phyloP scores from a whole-genome alignment of 1,140 invertebrate genomes.

The Aphidius gifuensis region DNA sequence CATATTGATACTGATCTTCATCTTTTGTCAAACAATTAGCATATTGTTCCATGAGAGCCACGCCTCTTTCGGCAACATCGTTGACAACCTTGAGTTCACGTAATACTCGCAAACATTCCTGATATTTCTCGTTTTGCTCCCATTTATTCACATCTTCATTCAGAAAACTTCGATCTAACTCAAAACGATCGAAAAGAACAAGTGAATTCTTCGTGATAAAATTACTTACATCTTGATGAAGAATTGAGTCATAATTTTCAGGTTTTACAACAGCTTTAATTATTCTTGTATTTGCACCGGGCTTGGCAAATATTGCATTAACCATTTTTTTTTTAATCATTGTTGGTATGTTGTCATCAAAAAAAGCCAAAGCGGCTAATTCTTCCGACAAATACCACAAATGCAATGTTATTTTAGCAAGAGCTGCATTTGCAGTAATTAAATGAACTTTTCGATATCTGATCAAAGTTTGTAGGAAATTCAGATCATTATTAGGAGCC shows the following conservation, averaged over 20 bases:
- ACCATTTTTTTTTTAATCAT: constrained; percentile 13
- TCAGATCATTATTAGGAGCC: too few species aligned
- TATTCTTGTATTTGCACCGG: constrained; percentile 22
- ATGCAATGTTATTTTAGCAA: constrained; percentile 30
- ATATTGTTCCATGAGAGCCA: constrained; percentile 17
- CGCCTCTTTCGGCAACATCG: constrained; percentile 24
- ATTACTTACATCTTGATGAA: constrained; percentile 9
- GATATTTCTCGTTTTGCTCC: constrained; percentile 17
- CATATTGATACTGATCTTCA: too few species aligned
- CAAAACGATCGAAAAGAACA: constrained; percentile 7
- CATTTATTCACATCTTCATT: constrained; percentile 21
- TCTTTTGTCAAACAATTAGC: constrained; percentile 14
- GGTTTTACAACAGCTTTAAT: constrained; percentile 14
- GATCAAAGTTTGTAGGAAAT: constrained; percentile 21
- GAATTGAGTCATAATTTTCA: not conserved
- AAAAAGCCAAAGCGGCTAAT: constrained; percentile 28
- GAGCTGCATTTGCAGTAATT: too few species aligned
- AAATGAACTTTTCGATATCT: constrained; percentile 27
- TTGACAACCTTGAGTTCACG: constrained; percentile 23
- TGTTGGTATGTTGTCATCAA: constrained; percentile 25
- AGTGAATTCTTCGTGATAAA: constrained; percentile 21
- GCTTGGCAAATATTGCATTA: constrained; percentile 14
- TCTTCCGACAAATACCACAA: constrained; percentile 30
- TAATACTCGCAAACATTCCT: constrained; percentile 16
- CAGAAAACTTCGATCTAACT: constrained; percentile 24